Conservation (phyloP, 1,140 invertebrate species). For the Patella vulgata region DNA sequence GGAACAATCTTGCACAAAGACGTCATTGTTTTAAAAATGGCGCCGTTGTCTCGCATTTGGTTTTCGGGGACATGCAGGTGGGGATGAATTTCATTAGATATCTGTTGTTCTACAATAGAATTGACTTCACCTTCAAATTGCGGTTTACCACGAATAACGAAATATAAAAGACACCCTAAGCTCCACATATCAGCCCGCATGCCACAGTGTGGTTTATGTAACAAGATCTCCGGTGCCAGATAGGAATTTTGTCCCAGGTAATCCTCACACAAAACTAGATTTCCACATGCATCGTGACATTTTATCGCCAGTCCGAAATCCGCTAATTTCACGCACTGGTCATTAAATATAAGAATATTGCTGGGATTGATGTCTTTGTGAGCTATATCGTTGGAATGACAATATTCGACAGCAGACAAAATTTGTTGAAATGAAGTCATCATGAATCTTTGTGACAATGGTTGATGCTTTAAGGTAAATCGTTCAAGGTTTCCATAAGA, state of each 20-base stretch:
- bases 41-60: too few species aligned
- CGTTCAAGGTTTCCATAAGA: slow-evolving; percentile 37
- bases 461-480: slow-evolving; percentile 9
- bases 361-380: slow-evolving; percentile 46
- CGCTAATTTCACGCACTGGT: slow-evolving; percentile 34
- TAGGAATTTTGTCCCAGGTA: slow-evolving; percentile 39
- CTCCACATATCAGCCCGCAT: slow-evolving; percentile 45
- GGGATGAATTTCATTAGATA: too few species aligned
- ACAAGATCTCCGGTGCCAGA: slow-evolving; percentile 41
- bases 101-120: too few species aligned
- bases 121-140: neutral
- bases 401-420: slow-evolving; percentile 33
- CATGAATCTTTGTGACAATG: slow-evolving; percentile 14
- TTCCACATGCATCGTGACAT: slow-evolving; percentile 24
- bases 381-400: slow-evolving; percentile 36
- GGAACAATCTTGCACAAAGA: too few species aligned
- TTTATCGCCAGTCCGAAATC: slow-evolving; percentile 43
- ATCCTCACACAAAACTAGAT: slow-evolving; percentile 31
- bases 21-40: too few species aligned
- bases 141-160: slow-evolving; percentile 22
- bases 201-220: slow-evolving; percentile 26
- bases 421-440: slow-evolving; percentile 28
- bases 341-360: slow-evolving; percentile 38
- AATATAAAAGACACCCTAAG: slow-evolving; percentile 32
- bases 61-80: too few species aligned